Conservation (phyloP, 2,888 invertebrate genomes). For the Yponomeuta malinellus region DNA sequence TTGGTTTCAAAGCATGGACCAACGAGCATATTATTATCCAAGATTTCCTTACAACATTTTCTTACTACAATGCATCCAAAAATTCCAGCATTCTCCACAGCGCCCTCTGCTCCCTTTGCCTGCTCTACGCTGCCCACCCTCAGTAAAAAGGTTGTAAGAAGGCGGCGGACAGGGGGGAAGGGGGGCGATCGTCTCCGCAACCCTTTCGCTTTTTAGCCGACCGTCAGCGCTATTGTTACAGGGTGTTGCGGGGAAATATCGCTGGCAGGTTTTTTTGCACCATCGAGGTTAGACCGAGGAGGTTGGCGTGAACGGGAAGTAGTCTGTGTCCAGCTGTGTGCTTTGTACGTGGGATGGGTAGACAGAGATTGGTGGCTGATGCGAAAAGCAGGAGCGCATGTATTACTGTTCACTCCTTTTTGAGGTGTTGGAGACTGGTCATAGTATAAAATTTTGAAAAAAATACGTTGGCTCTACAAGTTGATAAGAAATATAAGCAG, state of each 20-base stretch:
- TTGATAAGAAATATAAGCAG: too few relatives aligned
- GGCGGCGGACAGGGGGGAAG: constrained; percentile 64
- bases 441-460: too few relatives aligned
- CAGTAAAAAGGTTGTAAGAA: constrained; percentile 75
- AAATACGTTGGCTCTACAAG: too few relatives aligned
- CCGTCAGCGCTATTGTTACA: constrained; percentile 39
- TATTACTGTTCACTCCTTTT: too few relatives aligned
- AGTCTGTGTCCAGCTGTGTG: too few relatives aligned
- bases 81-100: not conserved
- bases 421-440: too few relatives aligned
- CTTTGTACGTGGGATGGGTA: too few relatives aligned
- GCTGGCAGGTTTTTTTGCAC: not conserved
- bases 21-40: too few relatives aligned
- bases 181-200: constrained; percentile 68
- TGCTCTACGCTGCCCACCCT: constrained; percentile 55
- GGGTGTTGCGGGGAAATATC: constrained; percentile 40
- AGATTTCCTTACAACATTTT: not conserved
- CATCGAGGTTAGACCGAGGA: not conserved
- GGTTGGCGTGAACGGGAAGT: too few relatives aligned
- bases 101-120: not conserved
- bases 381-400: too few relatives aligned
- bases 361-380: too few relatives aligned
- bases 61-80: not conserved
- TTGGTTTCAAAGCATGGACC: too few relatives aligned
- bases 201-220: constrained; percentile 74